Conservation (phyloP, 2,113 vertebrate species). For the Diadophis punctatus region DNA sequence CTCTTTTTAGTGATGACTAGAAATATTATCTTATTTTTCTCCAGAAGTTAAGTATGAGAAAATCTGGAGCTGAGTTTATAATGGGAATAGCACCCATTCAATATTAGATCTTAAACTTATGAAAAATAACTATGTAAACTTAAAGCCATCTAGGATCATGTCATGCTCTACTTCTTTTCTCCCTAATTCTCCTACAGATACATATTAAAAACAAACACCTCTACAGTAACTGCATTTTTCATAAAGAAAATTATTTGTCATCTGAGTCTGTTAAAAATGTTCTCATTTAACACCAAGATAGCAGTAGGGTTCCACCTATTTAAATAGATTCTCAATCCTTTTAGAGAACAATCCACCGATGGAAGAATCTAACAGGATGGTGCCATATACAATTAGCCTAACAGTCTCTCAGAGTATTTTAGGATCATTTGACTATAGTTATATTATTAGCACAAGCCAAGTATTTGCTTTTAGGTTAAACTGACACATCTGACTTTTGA, state of each 20-base stretch:
- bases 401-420: slow-evolving; percentile 61
- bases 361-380: slow-evolving; percentile 48
- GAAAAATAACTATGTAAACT: not conserved
- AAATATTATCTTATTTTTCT: not conserved
- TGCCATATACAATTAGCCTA: slow-evolving; percentile 35
- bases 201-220: not conserved
- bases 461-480: not conserved
- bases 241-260: not conserved
- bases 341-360: slow-evolving; percentile 52
- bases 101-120: not conserved
- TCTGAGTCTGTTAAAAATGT: not conserved
- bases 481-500: slow-evolving; percentile 19
- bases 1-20: not conserved
- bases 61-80: not conserved
- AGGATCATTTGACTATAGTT: slow-evolving; percentile 23
- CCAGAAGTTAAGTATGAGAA: not conserved
- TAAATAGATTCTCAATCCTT: slow-evolving; percentile 49
- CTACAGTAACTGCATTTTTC: not conserved
- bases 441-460: slow-evolving; percentile 60
- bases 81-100: not conserved
- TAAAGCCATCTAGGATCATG: not conserved
- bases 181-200: not conserved
- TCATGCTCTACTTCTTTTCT: not conserved
- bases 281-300: not conserved
- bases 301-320: slow-evolving; percentile 53